Percentiles rank a stretch among this genome's conserved stretches.
Conservation (phyloP, 2,888 invertebrate species). For the Lacanobia oleracea region DNA sequence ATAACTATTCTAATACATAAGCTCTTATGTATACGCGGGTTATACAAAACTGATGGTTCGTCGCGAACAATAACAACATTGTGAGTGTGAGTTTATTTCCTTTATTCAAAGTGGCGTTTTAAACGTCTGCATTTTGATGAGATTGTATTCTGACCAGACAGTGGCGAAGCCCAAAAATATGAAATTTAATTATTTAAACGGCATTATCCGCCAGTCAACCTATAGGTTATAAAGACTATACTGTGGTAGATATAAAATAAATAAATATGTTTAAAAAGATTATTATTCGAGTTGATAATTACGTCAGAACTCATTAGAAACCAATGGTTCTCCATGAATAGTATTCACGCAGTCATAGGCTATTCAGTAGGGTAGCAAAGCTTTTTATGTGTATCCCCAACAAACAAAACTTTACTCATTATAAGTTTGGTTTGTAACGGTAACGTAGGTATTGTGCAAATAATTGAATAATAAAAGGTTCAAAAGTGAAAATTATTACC, state of each 20-base stretch:
- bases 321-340: constrained; percentile 19
- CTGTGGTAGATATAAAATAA: no score
- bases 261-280: background rate
- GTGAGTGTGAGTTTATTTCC: background rate
- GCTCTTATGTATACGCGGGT: no score
- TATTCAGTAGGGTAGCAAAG: constrained; percentile 30
- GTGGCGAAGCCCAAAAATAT: no score
- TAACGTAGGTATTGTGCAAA: constrained; percentile 38
- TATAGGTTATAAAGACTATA: no score
- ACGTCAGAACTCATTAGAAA: background rate
- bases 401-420: constrained; percentile 56
- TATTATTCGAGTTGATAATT: background rate
- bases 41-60: no score
- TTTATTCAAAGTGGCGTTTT: background rate
- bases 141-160: background rate
- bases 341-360: constrained; percentile 12
- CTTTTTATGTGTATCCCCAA: constrained; percentile 45
- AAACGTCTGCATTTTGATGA: background rate
- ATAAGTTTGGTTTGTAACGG: constrained; percentile 42
- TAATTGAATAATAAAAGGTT: constrained; percentile 51
- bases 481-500: constrained; percentile 41
- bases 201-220: no score
- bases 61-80: background rate
- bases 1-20: no score
- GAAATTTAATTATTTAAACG: no score